phyloP scores from a whole-genome alignment of 2,888 invertebrate genomes.

The Psococerastis gibbosa region DNA sequence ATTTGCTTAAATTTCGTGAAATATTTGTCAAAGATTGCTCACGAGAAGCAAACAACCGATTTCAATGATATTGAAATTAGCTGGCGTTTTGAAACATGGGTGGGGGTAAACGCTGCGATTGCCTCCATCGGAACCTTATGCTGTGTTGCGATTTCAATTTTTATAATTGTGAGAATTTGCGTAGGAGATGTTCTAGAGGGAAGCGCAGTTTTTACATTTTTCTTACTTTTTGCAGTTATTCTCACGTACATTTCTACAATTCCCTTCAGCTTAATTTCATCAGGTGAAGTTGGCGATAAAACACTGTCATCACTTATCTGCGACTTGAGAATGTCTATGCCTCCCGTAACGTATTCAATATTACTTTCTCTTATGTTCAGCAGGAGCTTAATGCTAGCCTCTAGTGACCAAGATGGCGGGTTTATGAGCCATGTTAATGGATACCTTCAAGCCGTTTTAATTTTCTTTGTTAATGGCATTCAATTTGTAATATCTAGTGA shows the following conservation, averaged over 20 bases:
- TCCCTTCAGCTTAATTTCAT: constrained; percentile 23
- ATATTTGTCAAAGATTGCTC: constrained; percentile 17
- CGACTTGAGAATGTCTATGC: constrained; percentile 34
- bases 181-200: constrained; percentile 45
- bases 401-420: constrained; percentile 40
- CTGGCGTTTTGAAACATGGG: constrained; percentile 30
- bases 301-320: constrained; percentile 26
- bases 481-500: constrained; percentile 28
- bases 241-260: constrained; percentile 26
- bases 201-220: constrained; percentile 29
- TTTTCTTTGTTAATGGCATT: constrained; percentile 41
- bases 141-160: constrained; percentile 41
- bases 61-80: constrained; percentile 12
- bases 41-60: constrained; percentile 2
- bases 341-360: constrained; percentile 39
- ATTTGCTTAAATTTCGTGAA: constrained; percentile 20
- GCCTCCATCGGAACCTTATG: constrained; percentile 44
- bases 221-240: constrained; percentile 27
- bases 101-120: constrained; percentile 41
- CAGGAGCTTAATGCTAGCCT: constrained; percentile 42
- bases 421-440: constrained; percentile 51
- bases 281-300: background rate
- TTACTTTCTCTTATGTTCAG: constrained; percentile 43
- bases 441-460: constrained; percentile 42
- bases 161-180: constrained; percentile 42